Evolutionary conservation across 2,797 vertebrate genomes (phyloP).

Genomic region (Thaleichthys pacificus): DNA sequence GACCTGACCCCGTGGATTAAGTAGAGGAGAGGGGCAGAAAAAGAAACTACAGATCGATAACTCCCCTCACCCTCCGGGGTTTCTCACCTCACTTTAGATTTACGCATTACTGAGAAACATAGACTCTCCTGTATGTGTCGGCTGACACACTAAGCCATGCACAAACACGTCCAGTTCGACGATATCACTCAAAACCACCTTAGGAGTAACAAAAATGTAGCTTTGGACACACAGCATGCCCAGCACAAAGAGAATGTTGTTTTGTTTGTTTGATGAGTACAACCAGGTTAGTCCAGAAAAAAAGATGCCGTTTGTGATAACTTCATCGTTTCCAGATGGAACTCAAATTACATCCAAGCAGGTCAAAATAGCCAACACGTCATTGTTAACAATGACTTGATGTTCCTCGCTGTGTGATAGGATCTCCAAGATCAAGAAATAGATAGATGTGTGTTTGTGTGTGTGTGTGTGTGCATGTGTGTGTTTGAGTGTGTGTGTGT

Average conservation of each 20-base stretch:
- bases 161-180: not conserved
- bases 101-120: conserved; percentile 46
- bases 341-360: not conserved
- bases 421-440: conserved; percentile 45
- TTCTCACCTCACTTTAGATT: conserved; percentile 68
- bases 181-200: not conserved
- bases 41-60: conserved; percentile 71
- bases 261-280: not conserved
- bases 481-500: conserved; percentile 2
- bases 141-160: not conserved
- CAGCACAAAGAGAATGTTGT: not conserved
- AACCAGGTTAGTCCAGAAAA: no score
- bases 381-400: conserved; percentile 8
- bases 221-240: not conserved
- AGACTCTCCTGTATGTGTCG: not conserved
- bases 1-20: conserved; percentile 72
- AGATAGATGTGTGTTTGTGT: conserved; percentile 19
- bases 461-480: conserved; percentile 16
- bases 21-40: conserved; percentile 56
- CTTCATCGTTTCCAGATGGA: no score
- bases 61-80: conserved; percentile 61
- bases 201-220: not conserved
- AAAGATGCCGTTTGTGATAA: no score
- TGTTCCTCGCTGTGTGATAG: conserved; percentile 35
- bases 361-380: conserved; percentile 26